Conservation (phyloP, 2,113 vertebrate genomes). For the Xiphorhynchus elegans region DNA sequence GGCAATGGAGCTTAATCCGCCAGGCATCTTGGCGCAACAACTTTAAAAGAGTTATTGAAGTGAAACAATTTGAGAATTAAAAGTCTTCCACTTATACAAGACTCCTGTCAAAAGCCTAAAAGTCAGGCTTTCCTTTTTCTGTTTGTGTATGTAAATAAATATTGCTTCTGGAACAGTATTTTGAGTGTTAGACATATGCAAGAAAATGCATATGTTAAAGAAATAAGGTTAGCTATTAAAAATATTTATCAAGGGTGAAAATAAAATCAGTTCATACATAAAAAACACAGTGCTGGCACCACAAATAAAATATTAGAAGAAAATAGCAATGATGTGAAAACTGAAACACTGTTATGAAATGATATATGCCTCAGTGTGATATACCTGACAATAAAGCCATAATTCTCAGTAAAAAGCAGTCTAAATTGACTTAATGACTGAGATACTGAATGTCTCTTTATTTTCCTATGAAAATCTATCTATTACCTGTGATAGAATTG, state of each 20-base stretch:
- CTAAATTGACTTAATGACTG: not conserved
- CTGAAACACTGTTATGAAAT: not conserved
- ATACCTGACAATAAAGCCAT: not conserved
- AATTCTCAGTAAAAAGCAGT: not conserved
- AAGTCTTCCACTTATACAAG: constrained; percentile 99
- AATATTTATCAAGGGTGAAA: constrained; percentile 59
- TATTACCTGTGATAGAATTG: not conserved
- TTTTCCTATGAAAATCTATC: too few relatives aligned
- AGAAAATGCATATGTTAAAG: constrained; percentile 53
- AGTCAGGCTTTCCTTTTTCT: constrained; percentile 79
- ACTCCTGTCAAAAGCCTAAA: constrained; percentile 96
- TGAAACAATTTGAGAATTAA: constrained; percentile 99
- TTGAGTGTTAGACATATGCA: constrained; percentile 49
- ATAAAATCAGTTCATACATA: constrained; percentile 50
- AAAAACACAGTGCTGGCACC: constrained; percentile 23
- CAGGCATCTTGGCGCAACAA: constrained; percentile 99
- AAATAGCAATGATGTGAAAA: constrained; percentile 33
- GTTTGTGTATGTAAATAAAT: constrained; percentile 73
- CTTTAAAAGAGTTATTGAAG: constrained; percentile 99
- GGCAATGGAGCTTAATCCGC: constrained; percentile 99
- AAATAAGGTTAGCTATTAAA: constrained; percentile 57
- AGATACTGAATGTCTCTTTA: not conserved
- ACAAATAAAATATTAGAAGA: constrained; percentile 29
- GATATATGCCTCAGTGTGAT: not conserved
- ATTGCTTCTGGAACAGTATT: constrained; percentile 71